Evolutionary conservation across 2,888 invertebrate genomes (phyloP).

Genomic region (Falcaria lacertinaria): DNA sequence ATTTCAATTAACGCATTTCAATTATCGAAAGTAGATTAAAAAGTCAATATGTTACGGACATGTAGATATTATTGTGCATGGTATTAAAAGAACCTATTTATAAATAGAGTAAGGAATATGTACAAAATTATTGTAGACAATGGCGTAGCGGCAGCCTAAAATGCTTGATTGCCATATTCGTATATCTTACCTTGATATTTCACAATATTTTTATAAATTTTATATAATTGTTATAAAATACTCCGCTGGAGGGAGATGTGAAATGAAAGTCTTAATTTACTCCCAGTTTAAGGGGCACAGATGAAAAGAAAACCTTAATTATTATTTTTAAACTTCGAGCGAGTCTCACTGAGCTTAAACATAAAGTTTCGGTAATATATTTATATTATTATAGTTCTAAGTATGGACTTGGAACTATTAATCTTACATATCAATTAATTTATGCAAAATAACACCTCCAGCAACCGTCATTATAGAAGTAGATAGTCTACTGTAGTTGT

Average conservation of each 20-base stretch:
- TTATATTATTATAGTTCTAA: too few species aligned
- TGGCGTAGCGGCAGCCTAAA: slow-evolving; percentile 29
- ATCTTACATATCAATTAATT: slow-evolving; percentile 7
- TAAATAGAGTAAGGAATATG: slow-evolving; percentile 41
- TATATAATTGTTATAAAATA: too few species aligned
- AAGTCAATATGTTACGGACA: background rate
- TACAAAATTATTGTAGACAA: slow-evolving; percentile 37
- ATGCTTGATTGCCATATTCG: slow-evolving; percentile 59
- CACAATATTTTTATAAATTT: too few species aligned
- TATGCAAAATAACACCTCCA: background rate
- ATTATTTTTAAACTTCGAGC: too few species aligned
- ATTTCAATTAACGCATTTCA: background rate
- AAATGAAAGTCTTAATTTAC: too few species aligned
- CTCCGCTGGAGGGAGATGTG: too few species aligned
- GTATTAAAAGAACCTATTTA: slow-evolving; percentile 30
- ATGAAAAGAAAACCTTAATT: too few species aligned
- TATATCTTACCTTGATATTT: background rate
- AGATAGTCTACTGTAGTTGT: background rate
- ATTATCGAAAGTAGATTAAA: background rate
- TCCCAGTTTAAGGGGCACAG: too few species aligned
- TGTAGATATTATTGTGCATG: slow-evolving; percentile 5
- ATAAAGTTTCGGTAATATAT: too few species aligned
- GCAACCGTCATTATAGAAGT: background rate
- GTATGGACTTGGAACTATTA: too few species aligned
- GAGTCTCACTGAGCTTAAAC: too few species aligned